A percentile compares a stretch with the other conserved stretches of the same genome.
These are phyloP conservation scores for Montipora sp. DNA, from an alignment of 64 coral and sea anemone genomes.

Conservation along the genomic window DNA sequence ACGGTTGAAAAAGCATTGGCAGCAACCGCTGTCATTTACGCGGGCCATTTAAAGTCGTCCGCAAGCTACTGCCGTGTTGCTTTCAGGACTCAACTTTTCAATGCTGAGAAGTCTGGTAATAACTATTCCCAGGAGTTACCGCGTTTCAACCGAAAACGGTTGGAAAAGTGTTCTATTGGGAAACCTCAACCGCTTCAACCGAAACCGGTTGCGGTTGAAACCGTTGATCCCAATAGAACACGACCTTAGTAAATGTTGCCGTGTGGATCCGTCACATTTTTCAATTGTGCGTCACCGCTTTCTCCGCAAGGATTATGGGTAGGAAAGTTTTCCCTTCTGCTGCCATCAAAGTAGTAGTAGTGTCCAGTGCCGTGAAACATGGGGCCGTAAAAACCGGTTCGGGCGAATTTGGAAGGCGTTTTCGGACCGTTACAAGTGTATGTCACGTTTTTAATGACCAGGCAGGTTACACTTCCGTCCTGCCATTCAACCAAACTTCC, in stretches of 20 bases:
- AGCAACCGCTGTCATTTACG: too few relatives aligned
- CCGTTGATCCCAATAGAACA: too few relatives aligned
- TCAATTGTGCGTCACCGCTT: background rate
- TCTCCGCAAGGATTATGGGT: slow-evolving; percentile 20
- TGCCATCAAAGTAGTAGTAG: slow-evolving; percentile 31
- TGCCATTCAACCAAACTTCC: slow-evolving; percentile 73
- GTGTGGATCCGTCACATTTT: background rate
- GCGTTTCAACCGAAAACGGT: too few relatives aligned
- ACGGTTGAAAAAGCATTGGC: too few relatives aligned
- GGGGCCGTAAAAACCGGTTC: background rate
- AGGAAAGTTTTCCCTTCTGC: background rate
- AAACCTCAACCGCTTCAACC: too few relatives aligned
- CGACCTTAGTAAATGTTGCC: background rate
- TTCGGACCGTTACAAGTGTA: background rate
- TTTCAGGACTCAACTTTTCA: too few relatives aligned
- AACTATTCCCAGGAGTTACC: too few relatives aligned
- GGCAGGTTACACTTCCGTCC: slow-evolving; percentile 44
- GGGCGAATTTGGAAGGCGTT: background rate
- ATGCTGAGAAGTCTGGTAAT: too few relatives aligned
- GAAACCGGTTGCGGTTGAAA: too few relatives aligned
- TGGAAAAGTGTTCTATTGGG: too few relatives aligned
- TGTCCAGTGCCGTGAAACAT: background rate
- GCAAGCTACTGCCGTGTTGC: too few relatives aligned
- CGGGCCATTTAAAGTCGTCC: too few relatives aligned
- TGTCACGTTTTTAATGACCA: slow-evolving; percentile 10